These are phyloP conservation scores for Agapornis roseicollis DNA, from an alignment of 2,113 vertebrate species.

Conservation along the genomic window DNA sequence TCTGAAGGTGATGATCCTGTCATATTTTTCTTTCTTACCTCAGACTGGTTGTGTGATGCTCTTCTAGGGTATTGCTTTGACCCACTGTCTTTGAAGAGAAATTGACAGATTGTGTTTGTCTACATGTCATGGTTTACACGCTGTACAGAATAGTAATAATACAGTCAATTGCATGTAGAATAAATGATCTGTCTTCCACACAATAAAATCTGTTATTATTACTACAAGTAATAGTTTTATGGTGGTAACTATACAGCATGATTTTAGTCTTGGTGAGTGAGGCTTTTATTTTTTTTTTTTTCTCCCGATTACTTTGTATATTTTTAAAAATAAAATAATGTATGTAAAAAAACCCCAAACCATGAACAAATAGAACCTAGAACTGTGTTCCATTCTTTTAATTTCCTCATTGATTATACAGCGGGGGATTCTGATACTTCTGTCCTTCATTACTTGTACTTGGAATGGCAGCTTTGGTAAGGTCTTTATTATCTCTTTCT, in stretches of 20 bases:
- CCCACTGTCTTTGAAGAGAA: background rate
- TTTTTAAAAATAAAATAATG: background rate
- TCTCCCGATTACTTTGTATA: background rate
- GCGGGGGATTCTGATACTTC: background rate
- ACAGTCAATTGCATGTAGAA: background rate
- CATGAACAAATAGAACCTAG: background rate
- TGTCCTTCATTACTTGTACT: background rate
- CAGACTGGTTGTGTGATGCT: background rate
- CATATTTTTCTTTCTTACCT: background rate
- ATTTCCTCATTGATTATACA: background rate
- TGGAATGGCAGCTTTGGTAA: background rate
- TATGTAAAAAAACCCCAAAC: fast-evolving
- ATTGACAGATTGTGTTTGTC: background rate
- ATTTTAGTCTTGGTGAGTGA: background rate
- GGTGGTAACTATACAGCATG: background rate
- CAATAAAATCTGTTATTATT: background rate
- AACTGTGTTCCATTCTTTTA: background rate
- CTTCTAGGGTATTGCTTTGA: constrained; percentile 12
- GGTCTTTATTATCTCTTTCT: background rate
- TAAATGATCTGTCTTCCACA: background rate
- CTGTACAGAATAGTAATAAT: background rate
- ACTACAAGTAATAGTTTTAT: background rate
- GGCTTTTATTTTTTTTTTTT: background rate
- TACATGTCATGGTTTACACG: background rate
- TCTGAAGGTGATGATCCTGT: background rate